Percentiles rank a stretch among this genome's conserved stretches.
Conservation (phyloP, 2,888 invertebrate species). For the Lagria hirta region DNA sequence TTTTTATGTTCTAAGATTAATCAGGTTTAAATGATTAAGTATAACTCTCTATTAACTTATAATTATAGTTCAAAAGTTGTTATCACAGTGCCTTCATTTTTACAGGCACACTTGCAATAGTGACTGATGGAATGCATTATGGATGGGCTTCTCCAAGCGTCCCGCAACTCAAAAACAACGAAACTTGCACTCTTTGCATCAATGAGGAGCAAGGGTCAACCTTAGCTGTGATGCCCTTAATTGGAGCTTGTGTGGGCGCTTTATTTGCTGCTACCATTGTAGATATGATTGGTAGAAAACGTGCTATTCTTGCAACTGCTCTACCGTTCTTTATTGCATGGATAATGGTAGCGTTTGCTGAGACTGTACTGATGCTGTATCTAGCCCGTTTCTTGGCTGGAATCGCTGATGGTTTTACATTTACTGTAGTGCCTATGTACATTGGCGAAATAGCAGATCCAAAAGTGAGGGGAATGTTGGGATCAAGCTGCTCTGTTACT, state of each 20-base stretch:
- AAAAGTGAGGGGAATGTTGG: conserved; percentile 62
- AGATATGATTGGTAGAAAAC: conserved; percentile 69
- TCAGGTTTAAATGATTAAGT: no score
- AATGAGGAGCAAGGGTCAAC: conserved; percentile 60
- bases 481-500: conserved; percentile 61
- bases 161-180: conserved; percentile 54
- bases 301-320: conserved; percentile 62
- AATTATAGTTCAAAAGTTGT: no score
- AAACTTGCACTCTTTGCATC: conserved; percentile 43
- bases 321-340: conserved; percentile 65
- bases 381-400: conserved; percentile 58
- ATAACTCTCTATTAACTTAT: no score
- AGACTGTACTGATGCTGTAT: conserved; percentile 55
- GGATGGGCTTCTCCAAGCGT: conserved; percentile 60
- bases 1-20: no score
- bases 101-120: conserved; percentile 45
- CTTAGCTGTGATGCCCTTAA: conserved; percentile 66
- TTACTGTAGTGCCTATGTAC: conserved; percentile 59
- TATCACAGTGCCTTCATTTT: conserved; percentile 17
- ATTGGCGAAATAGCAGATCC: conserved; percentile 63
- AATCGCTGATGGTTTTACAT: conserved; percentile 55
- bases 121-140: conserved; percentile 50
- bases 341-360: conserved; percentile 63
- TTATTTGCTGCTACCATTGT: conserved; percentile 64
- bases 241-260: conserved; percentile 65